Evolutionary conservation across 1,140 invertebrate species (phyloP).

Genomic region (Nilaparvata lugens): DNA sequence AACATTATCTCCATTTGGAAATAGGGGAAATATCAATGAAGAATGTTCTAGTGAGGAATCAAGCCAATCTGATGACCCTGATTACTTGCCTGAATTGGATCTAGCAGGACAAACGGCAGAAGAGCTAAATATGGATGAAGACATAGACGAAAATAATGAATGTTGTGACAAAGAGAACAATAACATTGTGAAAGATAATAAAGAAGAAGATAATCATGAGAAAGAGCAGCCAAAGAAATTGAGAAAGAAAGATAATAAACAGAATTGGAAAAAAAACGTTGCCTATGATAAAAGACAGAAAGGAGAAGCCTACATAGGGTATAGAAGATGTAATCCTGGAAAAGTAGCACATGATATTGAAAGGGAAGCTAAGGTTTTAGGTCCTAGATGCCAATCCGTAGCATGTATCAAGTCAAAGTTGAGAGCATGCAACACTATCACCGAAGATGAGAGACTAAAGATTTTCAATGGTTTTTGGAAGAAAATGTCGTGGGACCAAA

Average conservation of each 20-base stretch:
- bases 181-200: too few relatives aligned
- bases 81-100: too few relatives aligned
- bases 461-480: conserved; percentile 3
- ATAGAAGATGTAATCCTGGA: conserved; percentile 6
- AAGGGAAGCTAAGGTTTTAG: conserved; percentile 6
- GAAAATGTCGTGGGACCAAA: conserved; percentile 4
- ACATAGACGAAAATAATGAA: too few relatives aligned
- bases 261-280: conserved; percentile 4
- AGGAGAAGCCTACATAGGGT: conserved; percentile 11
- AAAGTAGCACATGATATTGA: conserved; percentile 6
- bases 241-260: conserved; percentile 10
- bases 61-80: too few relatives aligned
- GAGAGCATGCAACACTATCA: conserved; percentile 1
- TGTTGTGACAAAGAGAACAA: too few relatives aligned
- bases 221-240: background rate
- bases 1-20: too few relatives aligned
- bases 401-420: conserved; percentile 6
- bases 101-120: too few relatives aligned
- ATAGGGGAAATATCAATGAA: too few relatives aligned
- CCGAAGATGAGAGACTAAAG: conserved; percentile 7
- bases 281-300: conserved; percentile 4
- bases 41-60: too few relatives aligned
- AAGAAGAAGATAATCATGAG: too few relatives aligned
- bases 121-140: too few relatives aligned
- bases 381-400: background rate